Percentiles rank a stretch among this genome's conserved stretches.
Evolutionary conservation across 1,140 invertebrate genomes (phyloP).

Genomic region (Hypothenemus hampei): DNA sequence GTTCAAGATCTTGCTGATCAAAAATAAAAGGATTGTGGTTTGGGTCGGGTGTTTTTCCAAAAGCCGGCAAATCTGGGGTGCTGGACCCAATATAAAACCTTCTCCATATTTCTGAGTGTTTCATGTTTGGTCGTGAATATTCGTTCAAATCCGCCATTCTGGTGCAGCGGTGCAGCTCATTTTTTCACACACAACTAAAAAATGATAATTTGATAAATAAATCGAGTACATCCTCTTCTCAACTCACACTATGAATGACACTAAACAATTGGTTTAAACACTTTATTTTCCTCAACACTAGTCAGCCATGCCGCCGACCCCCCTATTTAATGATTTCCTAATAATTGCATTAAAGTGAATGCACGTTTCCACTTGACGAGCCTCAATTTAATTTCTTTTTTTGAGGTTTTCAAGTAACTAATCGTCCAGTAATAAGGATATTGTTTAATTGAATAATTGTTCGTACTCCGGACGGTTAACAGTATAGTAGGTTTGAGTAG

Average conservation of each 20-base stretch:
- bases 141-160: slow-evolving; percentile 1
- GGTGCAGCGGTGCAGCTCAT: background rate
- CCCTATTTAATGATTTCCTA: slow-evolving; percentile 8
- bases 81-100: slow-evolving; percentile 16
- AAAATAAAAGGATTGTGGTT: slow-evolving; percentile 1
- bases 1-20: background rate
- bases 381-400: slow-evolving; percentile 4
- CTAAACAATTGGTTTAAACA: slow-evolving; percentile 20
- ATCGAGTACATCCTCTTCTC: too few relatives aligned
- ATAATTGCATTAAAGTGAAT: slow-evolving; percentile 14
- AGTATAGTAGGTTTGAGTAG: too few relatives aligned
- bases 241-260: slow-evolving; percentile 5
- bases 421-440: too few relatives aligned
- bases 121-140: background rate
- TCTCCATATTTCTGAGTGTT: background rate
- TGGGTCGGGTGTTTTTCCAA: slow-evolving; percentile 1
- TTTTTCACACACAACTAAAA: too few relatives aligned
- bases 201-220: too few relatives aligned
- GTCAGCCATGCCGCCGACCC: too few relatives aligned
- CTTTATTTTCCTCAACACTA: slow-evolving; percentile 16
- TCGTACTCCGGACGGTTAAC: too few relatives aligned
- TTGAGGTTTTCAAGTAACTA: too few relatives aligned
- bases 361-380: too few relatives aligned
- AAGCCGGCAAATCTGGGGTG: slow-evolving; percentile 8
- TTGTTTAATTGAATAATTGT: too few relatives aligned